Base-by-base conservation (phyloP, 1,140 invertebrate species). In the Campoletis sonorensis region DNA sequence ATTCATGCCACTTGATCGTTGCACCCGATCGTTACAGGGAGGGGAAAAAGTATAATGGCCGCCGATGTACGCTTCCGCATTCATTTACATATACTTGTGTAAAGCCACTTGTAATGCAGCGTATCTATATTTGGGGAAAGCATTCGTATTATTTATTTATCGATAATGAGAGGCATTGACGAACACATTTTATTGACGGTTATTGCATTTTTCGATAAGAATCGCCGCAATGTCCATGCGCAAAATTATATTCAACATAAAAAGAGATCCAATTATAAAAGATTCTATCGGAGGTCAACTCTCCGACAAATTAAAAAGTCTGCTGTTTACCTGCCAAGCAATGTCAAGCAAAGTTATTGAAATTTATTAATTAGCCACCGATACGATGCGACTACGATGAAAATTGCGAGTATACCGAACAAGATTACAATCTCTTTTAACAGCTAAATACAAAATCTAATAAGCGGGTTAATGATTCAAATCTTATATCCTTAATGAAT, bases 1-100 rank as follows among this genome's bases (percentile, higher is more conserved):
- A 70, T 70, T 70, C 67, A 70, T 70, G 67, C 27, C 67, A 70
- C 67, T 33, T 70, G 30, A 21, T 70, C 67, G 30, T 33, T 33
- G 30, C 67, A 33, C 27, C 23, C 61, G 61, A 64, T 64, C 61
- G 61, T 64, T 64, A 23, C 13, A 64, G 61, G 4, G 23, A 27
- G 61, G 23, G 26, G 61, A 64, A 64, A 64, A 64, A 26, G 61
- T 64, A 64, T 64, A 64, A 64, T 64, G 26, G 61, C 61, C 61
- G 61, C 51, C 61, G 23, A 64, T 64, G 26, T 64, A 27, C n/a
- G 51, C 51, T 54, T 54, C 61, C 61, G 61, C 61, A 67, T 67
- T 67, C 4, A 67, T 67, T 67, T 67, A 67, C 61, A 67, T 67
- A 67, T 27, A 27, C 23, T 58, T 58, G 54, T 58, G 61, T 67